Conservation (phyloP, 2,797 vertebrate genomes). For the Selene dorsalis region DNA sequence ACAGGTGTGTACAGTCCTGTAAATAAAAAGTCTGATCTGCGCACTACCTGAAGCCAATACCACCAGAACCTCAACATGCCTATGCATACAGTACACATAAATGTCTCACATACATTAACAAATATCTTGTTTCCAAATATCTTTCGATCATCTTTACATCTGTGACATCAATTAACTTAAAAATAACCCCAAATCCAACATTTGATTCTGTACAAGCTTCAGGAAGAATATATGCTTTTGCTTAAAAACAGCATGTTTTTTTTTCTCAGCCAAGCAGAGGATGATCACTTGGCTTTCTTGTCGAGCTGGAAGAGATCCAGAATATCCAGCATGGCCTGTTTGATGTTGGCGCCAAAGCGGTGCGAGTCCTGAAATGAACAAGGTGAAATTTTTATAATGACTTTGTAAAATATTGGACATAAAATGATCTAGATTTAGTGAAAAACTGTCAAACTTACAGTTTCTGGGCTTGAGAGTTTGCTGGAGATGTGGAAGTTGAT, state of each 20-base stretch:
- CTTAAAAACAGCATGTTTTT: constrained; percentile 49
- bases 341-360: constrained; percentile 91
- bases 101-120: constrained; percentile 52
- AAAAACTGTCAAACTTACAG: constrained; percentile 81
- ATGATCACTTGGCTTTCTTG: constrained; percentile 81
- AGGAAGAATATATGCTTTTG: constrained; percentile 53
- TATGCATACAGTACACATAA: constrained; percentile 50
- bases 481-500: constrained; percentile 97
- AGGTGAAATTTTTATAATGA: background rate
- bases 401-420: fast-evolving
- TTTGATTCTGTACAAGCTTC: constrained; percentile 79
- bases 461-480: constrained; percentile 93
- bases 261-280: constrained; percentile 17
- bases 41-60: constrained; percentile 52
- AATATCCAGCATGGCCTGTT: constrained; percentile 90
- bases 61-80: constrained; percentile 41
- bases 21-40: constrained; percentile 66
- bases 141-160: constrained; percentile 43
- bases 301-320: constrained; percentile 84
- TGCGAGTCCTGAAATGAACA: constrained; percentile 88
- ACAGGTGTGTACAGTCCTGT: constrained; percentile 74
- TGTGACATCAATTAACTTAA: constrained; percentile 72
- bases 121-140: constrained; percentile 53
- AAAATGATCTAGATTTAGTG: background rate
- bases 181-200: constrained; percentile 71